Evolutionary conservation across 64 coral and sea anemone species (phyloP), one percentile per base, ranked within the genome.

Genomic region (Exaiptasia diaphana): DNA sequence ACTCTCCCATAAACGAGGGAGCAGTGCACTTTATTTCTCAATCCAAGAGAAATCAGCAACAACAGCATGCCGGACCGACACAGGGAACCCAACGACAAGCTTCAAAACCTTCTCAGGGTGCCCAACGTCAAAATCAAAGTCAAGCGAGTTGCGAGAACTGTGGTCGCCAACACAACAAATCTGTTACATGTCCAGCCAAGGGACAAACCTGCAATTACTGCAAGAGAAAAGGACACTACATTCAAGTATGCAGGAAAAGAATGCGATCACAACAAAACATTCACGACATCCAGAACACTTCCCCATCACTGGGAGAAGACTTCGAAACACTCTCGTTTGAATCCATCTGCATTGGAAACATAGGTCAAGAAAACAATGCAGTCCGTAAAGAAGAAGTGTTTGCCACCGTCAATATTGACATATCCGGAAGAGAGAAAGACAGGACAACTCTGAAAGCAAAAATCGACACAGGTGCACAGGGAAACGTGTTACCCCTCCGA

Each of bases 381-480:
- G n/a, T n/a, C 0, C 33, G n/a, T 9, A 69, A 38, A 60, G 81
- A 85, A 37, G 54, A 86, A 68, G 55, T 64, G 62, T 85, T 85
- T 57, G 35, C 50, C 21, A 28, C 67, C 23, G 26, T 85, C 12
- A 23, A 74, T 31, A 42, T 85, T 13, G 46, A 58, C 22, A 20
- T 85, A 34, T 68, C 17, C 25, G 45, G 26, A 12, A 28, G 35
- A 27, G 36, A 45, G 20, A 25, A 88, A 8, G 2, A 42, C 4
- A 8, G 53, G 6, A 64, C 58, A n/a, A 32, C 25, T 21, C 55
- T 90, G 41, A 90, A 38, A 90, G 67, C 78, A 39, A 90, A 83
- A 53, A 50, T 90, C 11, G 87, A 90, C 50, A 82, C 78, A 18
- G 85, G 85, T 27, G 73, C 73, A 4, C 73, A 87, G 44, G 73